phyloP scores from a whole-genome alignment of 2,113 vertebrate genomes.

The Nibea albiflora region DNA sequence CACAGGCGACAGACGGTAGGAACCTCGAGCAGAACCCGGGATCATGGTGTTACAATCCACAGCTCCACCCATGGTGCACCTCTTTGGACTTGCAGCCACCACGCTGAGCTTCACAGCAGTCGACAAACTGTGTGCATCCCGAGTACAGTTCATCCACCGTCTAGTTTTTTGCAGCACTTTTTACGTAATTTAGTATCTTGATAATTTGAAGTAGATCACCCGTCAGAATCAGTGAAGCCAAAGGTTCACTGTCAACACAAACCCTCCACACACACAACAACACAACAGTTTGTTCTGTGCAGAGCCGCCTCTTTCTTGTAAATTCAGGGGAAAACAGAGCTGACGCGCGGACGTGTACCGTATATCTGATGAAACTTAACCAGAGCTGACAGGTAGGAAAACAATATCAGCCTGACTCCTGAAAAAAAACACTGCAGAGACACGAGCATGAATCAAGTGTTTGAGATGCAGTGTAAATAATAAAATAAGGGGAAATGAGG shows the following conservation, averaged over 20 bases:
- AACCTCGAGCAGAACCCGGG: no score
- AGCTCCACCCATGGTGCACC: no score
- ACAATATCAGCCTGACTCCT: slow-evolving; percentile 7
- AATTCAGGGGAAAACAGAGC: slow-evolving; percentile 7
- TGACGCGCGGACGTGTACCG: neutral
- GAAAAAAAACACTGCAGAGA: neutral
- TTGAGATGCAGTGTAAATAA: neutral
- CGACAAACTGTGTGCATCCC: no score
- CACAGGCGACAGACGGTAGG: no score
- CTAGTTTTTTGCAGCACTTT: neutral
- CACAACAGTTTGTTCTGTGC: neutral
- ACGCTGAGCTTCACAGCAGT: no score
- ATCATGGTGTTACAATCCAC: no score
- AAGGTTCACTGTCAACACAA: neutral
- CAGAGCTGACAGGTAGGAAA: slow-evolving; percentile 18
- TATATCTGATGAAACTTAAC: slow-evolving; percentile 6
- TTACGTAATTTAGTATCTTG: neutral
- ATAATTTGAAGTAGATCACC: neutral
- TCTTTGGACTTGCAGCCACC: no score
- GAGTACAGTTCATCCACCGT: neutral
- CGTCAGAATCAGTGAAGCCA: neutral
- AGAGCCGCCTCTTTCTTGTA: neutral
- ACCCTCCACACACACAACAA: neutral
- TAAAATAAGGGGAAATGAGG: slow-evolving; percentile 12
- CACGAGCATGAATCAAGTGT: neutral